Evolutionary conservation across 2,113 vertebrate genomes (phyloP), one percentile per base, ranked within the genome.

Genomic region (Tragelaphus strepsiceros): DNA sequence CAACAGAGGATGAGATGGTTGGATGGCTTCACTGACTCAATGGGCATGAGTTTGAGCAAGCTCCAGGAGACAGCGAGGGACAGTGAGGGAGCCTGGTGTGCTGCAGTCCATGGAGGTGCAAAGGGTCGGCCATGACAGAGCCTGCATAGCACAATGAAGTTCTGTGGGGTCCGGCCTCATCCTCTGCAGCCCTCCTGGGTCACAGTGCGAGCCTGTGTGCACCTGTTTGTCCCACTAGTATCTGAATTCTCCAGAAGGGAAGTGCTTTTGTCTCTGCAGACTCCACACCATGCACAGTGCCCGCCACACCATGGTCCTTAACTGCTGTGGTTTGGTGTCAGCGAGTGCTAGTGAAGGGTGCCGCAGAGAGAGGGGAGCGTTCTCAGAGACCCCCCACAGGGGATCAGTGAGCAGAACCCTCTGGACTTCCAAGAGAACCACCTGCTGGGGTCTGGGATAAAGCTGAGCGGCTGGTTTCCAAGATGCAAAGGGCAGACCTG

Each of bases 121-220:
- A 39, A 74, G 22, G 43, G 13, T 4, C 0, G 12, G 71, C 21
- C 71, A 7, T 1, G 39, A 1, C 71, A 43, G 71, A 43, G 39
- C 71, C n/a, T 12, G 19, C 0, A 1, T 10, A 22, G n/a, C 67
- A 74, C n/a, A 22, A 2, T 39, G 67, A 3, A 7, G 39, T 4
- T 15, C 22, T 26, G 0, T 7, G 14, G 35, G 1, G 39, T 6
- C n/a, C 0, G 10, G 67, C n/a, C 67, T 22, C n/a, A 22, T 13
- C 67, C 67, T 22, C 67, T 22, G n/a, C 14, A 15, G 28, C 21
- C 14, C 16, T 24, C 11, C 21, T 1, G 2, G 0, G 16, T 39
- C 35, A 6, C 5, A 58, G 7, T 3, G 43, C 7, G 9, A n/a
- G 22, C 13, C 15, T 8, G 28, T 49, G 19, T n/a, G 53, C 35